phyloP scores from a whole-genome alignment of 2,113 vertebrate species.

The Muscicapa adusta region DNA sequence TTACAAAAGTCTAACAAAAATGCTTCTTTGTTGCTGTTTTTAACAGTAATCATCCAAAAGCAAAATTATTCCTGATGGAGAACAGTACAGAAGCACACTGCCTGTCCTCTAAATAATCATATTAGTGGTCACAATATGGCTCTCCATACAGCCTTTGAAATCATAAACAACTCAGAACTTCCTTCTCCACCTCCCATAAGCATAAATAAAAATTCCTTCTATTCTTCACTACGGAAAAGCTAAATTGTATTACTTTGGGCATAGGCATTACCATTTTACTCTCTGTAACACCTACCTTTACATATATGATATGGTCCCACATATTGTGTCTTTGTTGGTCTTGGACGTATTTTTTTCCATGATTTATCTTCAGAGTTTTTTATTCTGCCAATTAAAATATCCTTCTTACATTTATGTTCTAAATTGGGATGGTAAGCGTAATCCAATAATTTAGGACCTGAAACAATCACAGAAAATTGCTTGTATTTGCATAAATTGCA shows the following conservation, averaged over 20 bases:
- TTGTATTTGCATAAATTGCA: not conserved
- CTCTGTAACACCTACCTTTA: constrained; percentile 80
- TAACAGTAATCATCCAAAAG: not conserved
- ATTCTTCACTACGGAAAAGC: not conserved
- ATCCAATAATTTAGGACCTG: constrained; percentile 87
- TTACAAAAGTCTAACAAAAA: not conserved
- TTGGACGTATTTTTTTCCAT: constrained; percentile 94
- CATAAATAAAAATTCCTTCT: not conserved
- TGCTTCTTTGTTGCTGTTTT: not conserved
- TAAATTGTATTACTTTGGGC: not conserved
- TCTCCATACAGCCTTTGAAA: not conserved
- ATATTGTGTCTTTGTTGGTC: constrained; percentile 95
- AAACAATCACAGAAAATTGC: constrained; percentile 40
- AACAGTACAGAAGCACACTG: not conserved
- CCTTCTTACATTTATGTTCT: constrained; percentile 98
- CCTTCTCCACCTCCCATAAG: not conserved
- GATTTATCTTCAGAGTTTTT: constrained; percentile 83
- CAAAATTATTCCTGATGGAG: not conserved
- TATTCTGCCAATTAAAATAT: constrained; percentile 88
- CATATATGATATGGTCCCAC: constrained; percentile 98
- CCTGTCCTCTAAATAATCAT: not conserved
- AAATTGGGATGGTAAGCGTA: constrained; percentile 78
- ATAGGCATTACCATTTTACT: not conserved
- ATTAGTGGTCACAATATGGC: not conserved
- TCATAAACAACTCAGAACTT: not conserved